These are phyloP conservation scores for Eupeodes latifasciatus DNA, from an alignment of 2,888 invertebrate species.

Conservation along the genomic window DNA sequence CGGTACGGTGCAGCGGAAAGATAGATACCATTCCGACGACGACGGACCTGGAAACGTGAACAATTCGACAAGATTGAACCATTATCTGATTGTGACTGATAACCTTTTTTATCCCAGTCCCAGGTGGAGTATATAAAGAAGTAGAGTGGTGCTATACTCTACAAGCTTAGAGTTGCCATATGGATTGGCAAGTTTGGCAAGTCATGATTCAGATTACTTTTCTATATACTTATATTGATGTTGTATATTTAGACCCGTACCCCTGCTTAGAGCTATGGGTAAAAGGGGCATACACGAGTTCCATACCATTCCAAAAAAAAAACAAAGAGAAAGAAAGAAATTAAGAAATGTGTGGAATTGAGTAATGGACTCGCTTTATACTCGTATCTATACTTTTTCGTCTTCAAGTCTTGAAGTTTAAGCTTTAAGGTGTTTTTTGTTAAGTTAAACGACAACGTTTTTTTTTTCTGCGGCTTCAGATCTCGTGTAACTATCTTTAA, in stretches of 20 bases:
- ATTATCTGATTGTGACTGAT: slow-evolving; percentile 83
- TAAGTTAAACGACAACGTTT: slow-evolving; percentile 41
- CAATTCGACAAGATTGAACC: slow-evolving; percentile 82
- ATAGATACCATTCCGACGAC: slow-evolving; percentile 24
- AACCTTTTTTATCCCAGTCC: slow-evolving; percentile 79
- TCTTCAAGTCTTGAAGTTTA: background rate
- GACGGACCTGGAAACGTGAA: slow-evolving; percentile 72
- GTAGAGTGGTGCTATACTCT: slow-evolving; percentile 51
- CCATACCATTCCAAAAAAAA: slow-evolving; percentile 36
- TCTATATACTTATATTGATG: background rate
- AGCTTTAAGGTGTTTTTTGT: slow-evolving; percentile 60
- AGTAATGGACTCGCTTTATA: slow-evolving; percentile 60
- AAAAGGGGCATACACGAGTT: slow-evolving; percentile 50
- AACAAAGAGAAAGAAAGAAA: slow-evolving; percentile 49
- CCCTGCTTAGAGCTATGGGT: slow-evolving; percentile 69
- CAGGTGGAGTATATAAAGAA: slow-evolving; percentile 73
- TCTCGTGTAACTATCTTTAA: slow-evolving; percentile 28
- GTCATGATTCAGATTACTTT: slow-evolving; percentile 73
- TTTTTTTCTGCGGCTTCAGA: background rate
- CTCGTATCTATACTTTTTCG: background rate
- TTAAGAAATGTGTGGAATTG: slow-evolving; percentile 76
- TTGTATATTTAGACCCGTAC: background rate
- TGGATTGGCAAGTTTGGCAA: slow-evolving; percentile 71
- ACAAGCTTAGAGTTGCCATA: slow-evolving; percentile 39
- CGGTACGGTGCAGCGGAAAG: background rate